Evolutionary conservation across 2,888 invertebrate genomes (phyloP).

Genomic region (Orthonychiurus folsomi): DNA sequence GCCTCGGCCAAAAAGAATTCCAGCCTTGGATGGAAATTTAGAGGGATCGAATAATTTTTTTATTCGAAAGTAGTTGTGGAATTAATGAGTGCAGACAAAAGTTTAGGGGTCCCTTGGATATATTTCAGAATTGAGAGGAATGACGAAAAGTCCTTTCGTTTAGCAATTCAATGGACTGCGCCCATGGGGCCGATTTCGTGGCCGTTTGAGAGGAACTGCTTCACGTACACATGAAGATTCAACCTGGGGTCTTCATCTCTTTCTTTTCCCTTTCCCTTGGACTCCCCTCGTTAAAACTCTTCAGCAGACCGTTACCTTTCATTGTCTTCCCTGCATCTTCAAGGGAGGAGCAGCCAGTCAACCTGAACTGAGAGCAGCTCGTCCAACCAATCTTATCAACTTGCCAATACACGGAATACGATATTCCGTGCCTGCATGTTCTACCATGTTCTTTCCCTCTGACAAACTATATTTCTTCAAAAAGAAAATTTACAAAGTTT

Average conservation of each 20-base stretch:
- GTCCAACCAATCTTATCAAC: neutral
- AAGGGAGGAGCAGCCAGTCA: neutral
- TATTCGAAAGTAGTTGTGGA: constrained; percentile 36
- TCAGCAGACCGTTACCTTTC: neutral
- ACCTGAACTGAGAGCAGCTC: neutral
- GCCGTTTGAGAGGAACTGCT: constrained; percentile 30
- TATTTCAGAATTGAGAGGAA: constrained; percentile 32
- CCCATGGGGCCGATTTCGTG: constrained; percentile 38
- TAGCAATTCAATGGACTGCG: constrained; percentile 38
- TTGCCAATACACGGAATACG: neutral
- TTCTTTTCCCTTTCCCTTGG: constrained; percentile 10
- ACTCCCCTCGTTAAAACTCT: neutral
- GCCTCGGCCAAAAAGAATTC: too few species aligned
- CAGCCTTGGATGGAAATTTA: too few species aligned
- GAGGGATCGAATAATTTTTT: constrained; percentile 21
- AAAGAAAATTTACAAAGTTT: constrained; percentile 1
- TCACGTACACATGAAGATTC: constrained; percentile 21
- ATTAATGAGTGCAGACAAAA: constrained; percentile 37
- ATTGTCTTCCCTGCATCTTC: neutral
- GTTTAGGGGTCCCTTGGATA: constrained; percentile 39
- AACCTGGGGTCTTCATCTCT: constrained; percentile 9
- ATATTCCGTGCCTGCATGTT: too few species aligned
- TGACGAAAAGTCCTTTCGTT: constrained; percentile 36
- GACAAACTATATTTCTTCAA: neutral
- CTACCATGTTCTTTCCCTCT: too few species aligned